These are phyloP conservation scores for Origma solitaria DNA, from an alignment of 2,113 vertebrate genomes.

Conservation along the genomic window DNA sequence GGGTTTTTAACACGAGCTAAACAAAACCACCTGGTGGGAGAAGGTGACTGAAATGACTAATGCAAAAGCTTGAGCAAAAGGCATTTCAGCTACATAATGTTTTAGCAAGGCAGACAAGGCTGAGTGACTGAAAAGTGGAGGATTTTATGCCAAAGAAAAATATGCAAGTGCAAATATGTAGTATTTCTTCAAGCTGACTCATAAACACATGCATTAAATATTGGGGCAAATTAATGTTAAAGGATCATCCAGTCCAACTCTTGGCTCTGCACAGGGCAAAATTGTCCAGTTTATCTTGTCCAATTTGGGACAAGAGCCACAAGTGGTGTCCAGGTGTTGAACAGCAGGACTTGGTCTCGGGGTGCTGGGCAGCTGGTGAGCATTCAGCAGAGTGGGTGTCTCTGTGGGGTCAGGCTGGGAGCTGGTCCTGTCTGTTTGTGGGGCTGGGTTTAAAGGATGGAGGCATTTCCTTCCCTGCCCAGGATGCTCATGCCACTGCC, in stretches of 20 bases:
- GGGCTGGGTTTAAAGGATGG: background rate
- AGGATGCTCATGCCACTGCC: background rate
- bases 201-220: background rate
- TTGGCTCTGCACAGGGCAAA: background rate
- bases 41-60: background rate
- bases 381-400: too few species aligned
- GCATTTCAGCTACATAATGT: background rate
- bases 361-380: background rate
- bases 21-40: background rate
- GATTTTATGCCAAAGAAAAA: background rate
- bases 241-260: too few species aligned
- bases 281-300: background rate
- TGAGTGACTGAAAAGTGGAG: background rate
- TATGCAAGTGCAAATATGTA: fast-evolving
- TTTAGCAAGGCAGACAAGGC: background rate
- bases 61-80: background rate
- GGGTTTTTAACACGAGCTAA: background rate
- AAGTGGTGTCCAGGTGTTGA: background rate
- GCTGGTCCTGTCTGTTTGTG: background rate
- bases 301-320: background rate
- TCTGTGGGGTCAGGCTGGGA: background rate
- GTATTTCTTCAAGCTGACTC: background rate
- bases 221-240: background rate
- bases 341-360: background rate
- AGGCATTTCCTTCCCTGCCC: background rate